Evolutionary conservation across 2,888 invertebrate genomes (phyloP), one percentile per base, ranked within the genome.

Genomic region (Sabellastarte sp.): DNA sequence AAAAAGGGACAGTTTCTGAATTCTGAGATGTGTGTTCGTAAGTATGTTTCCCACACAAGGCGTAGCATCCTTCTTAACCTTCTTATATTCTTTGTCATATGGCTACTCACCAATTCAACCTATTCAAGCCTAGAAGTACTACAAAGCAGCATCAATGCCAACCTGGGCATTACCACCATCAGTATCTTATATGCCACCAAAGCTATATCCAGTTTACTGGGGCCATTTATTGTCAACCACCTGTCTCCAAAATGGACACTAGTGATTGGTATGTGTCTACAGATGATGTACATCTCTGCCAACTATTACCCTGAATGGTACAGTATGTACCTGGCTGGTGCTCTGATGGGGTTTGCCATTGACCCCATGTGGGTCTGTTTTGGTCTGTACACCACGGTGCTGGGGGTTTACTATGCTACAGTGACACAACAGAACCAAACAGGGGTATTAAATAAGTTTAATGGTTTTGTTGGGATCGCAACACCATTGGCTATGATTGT

Each of bases 101-200:
- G 53, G 53, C 24, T 53, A 10, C 24, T 53, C 24, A 26, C 24
- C 53, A 20, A 20, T 24, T 24, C 53, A n/a, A 5, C 53, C 28
- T 53, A 53, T 26, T 20, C 5, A 5, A 26, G 15, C 5, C 28
- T 53, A 5, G 53, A 53, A 26, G 28, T 53, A 26, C 28, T 53
- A 26, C 53, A 53, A 53, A 53, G 53, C 53, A 53, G 53, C 24
- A 5, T 53, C 15, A 53, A 53, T 41, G 41, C 41, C 41, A 41
- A 41, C 24, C 28, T 53, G 10, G 53, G 53, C 4, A 26, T 53
- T 5, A 15, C 28, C 26, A 26, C 20, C 10, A 53, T 53, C 28
- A n/a, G 15, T n/a, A 5, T 53, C 4, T 26, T 53, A 5, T 53
- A 53, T 26, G 28, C 28, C 5, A 24, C 28, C 26, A 53, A 53